phyloP scores from a whole-genome alignment of 2,797 vertebrate species.

The Enteromius treurensis region DNA sequence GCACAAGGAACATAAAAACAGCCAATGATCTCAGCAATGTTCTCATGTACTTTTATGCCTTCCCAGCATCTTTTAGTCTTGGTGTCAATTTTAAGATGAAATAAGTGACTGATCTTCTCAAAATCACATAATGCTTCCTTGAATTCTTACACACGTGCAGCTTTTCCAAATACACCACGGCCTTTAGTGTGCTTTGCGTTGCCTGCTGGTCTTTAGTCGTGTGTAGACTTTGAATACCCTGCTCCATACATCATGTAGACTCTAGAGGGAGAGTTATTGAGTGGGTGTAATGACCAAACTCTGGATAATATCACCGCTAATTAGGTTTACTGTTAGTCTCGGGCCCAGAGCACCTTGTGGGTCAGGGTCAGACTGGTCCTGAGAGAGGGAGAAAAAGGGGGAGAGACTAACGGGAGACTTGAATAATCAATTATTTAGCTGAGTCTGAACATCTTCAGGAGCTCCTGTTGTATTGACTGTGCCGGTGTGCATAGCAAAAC shows the following conservation, averaged over 20 bases:
- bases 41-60: background rate
- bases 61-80: background rate
- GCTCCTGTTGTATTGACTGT: slow-evolving; percentile 29
- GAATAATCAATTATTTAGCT: slow-evolving; percentile 69
- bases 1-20: slow-evolving; percentile 34
- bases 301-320: slow-evolving; percentile 53
- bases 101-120: slow-evolving; percentile 15
- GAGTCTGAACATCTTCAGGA: slow-evolving; percentile 63
- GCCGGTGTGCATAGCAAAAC: slow-evolving; percentile 24
- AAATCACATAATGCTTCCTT: background rate
- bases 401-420: slow-evolving; percentile 63
- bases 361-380: slow-evolving; percentile 41
- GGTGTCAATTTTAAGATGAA: slow-evolving; percentile 19
- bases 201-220: slow-evolving; percentile 20
- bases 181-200: background rate
- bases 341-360: slow-evolving; percentile 31
- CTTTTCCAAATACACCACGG: background rate
- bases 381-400: slow-evolving; percentile 1
- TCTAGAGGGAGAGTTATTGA: slow-evolving; percentile 39
- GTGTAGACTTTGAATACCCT: slow-evolving; percentile 32
- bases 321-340: slow-evolving; percentile 55
- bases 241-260: slow-evolving; percentile 51
- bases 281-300: slow-evolving; percentile 53
- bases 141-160: background rate
- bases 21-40: slow-evolving; percentile 15